Evolutionary conservation across 2,113 vertebrate genomes (phyloP).

Genomic region (Ranitomeya imitator): DNA sequence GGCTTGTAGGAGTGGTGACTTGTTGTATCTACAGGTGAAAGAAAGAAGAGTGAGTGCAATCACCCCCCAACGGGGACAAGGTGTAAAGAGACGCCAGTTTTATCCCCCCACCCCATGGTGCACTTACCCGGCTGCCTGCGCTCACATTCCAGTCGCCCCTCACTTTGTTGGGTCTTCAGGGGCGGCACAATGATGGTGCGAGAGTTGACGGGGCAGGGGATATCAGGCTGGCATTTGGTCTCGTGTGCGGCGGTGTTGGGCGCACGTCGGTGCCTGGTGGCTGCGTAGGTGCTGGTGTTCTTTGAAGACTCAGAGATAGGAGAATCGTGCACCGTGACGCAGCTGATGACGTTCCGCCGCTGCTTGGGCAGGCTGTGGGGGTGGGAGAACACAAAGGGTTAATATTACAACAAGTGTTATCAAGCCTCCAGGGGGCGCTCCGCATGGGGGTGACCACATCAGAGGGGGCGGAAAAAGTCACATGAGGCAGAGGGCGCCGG

Average conservation of each 20-base stretch:
- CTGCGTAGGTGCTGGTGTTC: constrained; percentile 89
- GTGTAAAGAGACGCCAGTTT: no score
- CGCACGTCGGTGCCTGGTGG: constrained; percentile 74
- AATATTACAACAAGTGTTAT: neutral
- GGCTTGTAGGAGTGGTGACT: constrained; percentile 92
- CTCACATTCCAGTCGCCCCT: constrained; percentile 86
- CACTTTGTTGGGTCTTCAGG: constrained; percentile 89
- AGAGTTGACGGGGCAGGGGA: constrained; percentile 84
- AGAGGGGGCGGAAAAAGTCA: no score
- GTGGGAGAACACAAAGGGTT: neutral
- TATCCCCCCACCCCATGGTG: neutral
- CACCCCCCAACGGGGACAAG: no score
- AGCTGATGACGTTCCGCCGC: constrained; percentile 98
- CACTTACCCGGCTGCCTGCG: constrained; percentile 85
- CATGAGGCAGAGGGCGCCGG: no score
- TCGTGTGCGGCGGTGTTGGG: constrained; percentile 75
- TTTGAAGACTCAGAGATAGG: constrained; percentile 93
- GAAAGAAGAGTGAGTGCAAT: constrained; percentile 50
- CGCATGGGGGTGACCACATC: no score
- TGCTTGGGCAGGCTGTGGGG: constrained; percentile 81
- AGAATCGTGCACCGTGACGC: constrained; percentile 97
- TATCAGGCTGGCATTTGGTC: constrained; percentile 84
- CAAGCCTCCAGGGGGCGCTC: neutral
- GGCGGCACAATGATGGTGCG: constrained; percentile 96
- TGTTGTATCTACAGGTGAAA: constrained; percentile 76